Percentiles rank a stretch among this genome's conserved stretches.
phyloP scores from a whole-genome alignment of 2,113 vertebrate species.

The Oophaga pumilio region DNA sequence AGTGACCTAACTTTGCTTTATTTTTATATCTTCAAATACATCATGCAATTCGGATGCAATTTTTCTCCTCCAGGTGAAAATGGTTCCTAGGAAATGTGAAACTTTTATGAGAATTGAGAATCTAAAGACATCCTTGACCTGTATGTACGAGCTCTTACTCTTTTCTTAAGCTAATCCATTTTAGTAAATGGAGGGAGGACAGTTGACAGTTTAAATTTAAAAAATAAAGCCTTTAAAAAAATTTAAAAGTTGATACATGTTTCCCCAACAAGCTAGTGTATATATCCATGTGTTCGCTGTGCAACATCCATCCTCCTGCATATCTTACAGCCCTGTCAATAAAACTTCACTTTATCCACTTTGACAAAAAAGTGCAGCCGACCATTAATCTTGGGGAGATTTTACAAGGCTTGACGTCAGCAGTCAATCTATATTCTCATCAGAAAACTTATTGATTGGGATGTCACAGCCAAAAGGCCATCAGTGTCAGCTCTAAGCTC shows the following conservation, averaged over 20 bases:
- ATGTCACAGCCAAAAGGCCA: conserved; percentile 36
- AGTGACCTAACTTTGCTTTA: no score
- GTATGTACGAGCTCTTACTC: no score
- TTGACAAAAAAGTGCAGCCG: conserved; percentile 22
- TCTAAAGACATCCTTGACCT: no score
- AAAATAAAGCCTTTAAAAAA: no score
- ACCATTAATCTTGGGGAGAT: conserved; percentile 19
- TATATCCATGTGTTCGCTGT: not conserved
- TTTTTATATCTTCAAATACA: no score
- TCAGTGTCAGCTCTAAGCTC: not conserved
- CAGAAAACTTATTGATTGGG: conserved; percentile 48
- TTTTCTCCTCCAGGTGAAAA: no score
- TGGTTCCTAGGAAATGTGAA: no score
- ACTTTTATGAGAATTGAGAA: no score
- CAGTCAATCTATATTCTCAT: conserved; percentile 46
- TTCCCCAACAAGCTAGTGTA: not conserved
- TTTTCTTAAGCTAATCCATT: no score
- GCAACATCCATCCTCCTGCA: not conserved
- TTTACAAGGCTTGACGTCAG: conserved; percentile 43
- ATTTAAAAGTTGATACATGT: not conserved
- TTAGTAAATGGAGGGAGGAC: no score
- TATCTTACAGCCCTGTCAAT: conserved; percentile 1
- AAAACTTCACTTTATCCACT: conserved; percentile 35
- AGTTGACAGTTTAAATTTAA: no score
- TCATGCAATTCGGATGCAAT: no score